Percentiles rank a stretch among this genome's conserved stretches.
phyloP scores from a whole-genome alignment of 37 sponge, comb jelly and placozoan species.

The Hexactinellida sp. region DNA sequence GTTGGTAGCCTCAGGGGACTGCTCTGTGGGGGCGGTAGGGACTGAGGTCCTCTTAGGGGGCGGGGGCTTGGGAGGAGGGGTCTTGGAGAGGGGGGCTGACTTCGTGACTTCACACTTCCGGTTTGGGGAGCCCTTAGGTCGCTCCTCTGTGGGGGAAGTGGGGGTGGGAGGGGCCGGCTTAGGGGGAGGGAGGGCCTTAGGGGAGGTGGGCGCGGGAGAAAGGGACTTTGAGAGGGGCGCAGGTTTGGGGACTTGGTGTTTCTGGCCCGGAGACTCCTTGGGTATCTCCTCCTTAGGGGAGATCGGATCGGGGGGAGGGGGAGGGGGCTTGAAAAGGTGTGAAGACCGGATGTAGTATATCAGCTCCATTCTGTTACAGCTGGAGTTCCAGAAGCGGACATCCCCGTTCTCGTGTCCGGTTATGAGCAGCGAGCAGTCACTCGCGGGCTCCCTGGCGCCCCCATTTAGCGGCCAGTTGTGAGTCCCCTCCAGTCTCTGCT shows the following conservation, averaged over 20 bases:
- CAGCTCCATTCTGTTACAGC: background rate
- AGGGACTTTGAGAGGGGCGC: background rate
- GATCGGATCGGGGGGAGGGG: background rate
- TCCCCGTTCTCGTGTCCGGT: constrained; percentile 14
- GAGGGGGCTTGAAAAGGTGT: background rate
- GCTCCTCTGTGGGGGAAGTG: background rate
- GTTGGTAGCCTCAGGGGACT: background rate
- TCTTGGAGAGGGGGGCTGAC: background rate
- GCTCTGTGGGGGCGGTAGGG: background rate
- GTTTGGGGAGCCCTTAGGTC: too few relatives aligned
- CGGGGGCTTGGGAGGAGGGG: background rate
- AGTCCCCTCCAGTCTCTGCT: background rate
- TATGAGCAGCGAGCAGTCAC: background rate
- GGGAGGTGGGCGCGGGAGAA: background rate
- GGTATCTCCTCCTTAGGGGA: too few relatives aligned
- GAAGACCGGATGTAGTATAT: background rate
- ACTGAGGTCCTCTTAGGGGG: background rate
- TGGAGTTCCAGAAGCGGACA: background rate
- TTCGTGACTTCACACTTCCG: too few relatives aligned
- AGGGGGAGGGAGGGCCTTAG: background rate
- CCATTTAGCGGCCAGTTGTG: constrained; percentile 6
- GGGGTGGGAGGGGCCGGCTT: background rate
- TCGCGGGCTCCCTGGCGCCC: background rate
- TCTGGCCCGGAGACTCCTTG: too few relatives aligned
- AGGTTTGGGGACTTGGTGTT: too few relatives aligned